Evolutionary conservation across 2,888 invertebrate species (phyloP), one percentile per base, ranked within the genome.

Genomic region (Drosophila neonasuta): DNA sequence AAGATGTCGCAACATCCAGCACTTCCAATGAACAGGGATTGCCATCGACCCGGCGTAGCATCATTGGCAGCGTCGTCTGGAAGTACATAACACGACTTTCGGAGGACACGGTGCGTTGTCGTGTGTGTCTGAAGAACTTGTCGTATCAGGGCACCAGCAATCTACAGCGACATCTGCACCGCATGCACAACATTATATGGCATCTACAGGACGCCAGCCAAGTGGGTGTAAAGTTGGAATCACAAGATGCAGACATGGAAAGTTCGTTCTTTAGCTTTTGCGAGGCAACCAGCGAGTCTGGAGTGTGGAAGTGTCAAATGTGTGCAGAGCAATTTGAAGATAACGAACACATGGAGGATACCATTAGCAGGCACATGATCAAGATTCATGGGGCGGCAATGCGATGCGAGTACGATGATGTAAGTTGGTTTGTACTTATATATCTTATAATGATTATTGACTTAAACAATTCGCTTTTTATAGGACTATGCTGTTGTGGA

Each of bases 121-220:
- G 76, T 5, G 79, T 88, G 17, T 88, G 88, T 45, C 79, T 83
- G 10, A 88, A 88, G 57, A 79, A 81, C 64, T 63, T 88, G 5
- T 88, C 88, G 0, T 88, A 86, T 67, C 87, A 87, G 48, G 88
- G 88, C 11, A 88, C 88, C 8, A 87, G 87, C 44, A 88, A 88
- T 64, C 61, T 88, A 29, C 87, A 88, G 55, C 79, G 88, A 0
- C 88, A 88, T 71, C 66, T 88, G 17, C 88, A 87, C 71, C 87
- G 88, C 10, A 86, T 88, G 86, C 88, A 88, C 50, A 87, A 86
- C n/a, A 76, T 88, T 10, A 67, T 80, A 5, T 81, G 70, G 67
- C 64, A 39, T 8, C 50, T 55, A 1, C 48, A 73, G 0, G 63
- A 66, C 1, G 6, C 41, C 0, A 36, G 7, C 11, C 36, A n/a